Evolutionary conservation across 2,113 vertebrate species (phyloP).

Genomic region (Hypocryptadius cinnamomeus): DNA sequence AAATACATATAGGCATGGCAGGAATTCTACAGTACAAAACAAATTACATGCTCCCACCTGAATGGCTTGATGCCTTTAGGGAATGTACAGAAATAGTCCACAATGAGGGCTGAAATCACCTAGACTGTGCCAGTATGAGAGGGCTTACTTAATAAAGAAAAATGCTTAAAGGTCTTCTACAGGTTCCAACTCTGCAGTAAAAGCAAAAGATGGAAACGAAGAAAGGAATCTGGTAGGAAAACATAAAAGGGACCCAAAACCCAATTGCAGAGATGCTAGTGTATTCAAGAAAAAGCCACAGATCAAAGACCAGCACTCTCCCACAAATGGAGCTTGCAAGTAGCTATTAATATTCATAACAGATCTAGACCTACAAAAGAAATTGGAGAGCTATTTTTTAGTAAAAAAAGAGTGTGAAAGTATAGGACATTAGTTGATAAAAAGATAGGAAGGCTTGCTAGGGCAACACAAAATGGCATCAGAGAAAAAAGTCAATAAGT

Average conservation of each 20-base stretch:
- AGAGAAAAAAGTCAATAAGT: slow-evolving; percentile 44
- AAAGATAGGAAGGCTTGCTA: slow-evolving; percentile 50
- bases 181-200: slow-evolving; percentile 31
- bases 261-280: slow-evolving; percentile 36
- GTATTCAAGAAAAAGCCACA: slow-evolving; percentile 57
- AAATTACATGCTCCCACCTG: slow-evolving; percentile 72
- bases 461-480: slow-evolving; percentile 4
- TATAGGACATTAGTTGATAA: slow-evolving; percentile 64
- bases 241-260: slow-evolving; percentile 57
- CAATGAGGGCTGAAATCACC: slow-evolving; percentile 61
- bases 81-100: slow-evolving; percentile 64
- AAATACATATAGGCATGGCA: slow-evolving; percentile 79
- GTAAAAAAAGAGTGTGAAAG: slow-evolving; percentile 55
- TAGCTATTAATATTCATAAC: slow-evolving; percentile 76
- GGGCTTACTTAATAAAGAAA: slow-evolving; percentile 62
- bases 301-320: slow-evolving; percentile 66
- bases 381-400: slow-evolving; percentile 65
- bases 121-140: slow-evolving; percentile 43
- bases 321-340: slow-evolving; percentile 64
- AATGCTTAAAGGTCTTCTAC: slow-evolving; percentile 56
- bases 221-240: slow-evolving; percentile 26
- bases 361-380: slow-evolving; percentile 68
- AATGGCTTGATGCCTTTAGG: slow-evolving; percentile 72
- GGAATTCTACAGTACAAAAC: slow-evolving; percentile 74
- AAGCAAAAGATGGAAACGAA: slow-evolving; percentile 54